phyloP scores from a whole-genome alignment of 2,888 invertebrate genomes.

The Ceramica pisi region DNA sequence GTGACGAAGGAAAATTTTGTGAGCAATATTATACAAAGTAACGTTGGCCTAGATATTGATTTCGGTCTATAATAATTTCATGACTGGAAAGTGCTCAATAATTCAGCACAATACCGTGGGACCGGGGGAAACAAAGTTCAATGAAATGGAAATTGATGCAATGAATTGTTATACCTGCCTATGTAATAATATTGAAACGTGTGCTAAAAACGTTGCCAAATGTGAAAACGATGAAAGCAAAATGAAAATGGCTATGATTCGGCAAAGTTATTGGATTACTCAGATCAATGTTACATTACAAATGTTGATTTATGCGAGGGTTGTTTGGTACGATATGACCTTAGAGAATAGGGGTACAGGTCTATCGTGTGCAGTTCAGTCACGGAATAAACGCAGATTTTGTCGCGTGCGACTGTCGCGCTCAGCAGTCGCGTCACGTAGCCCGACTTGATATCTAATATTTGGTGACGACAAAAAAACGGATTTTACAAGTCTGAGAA shows the following conservation, averaged over 20 bases:
- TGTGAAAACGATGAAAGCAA: constrained; percentile 34
- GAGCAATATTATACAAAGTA: constrained; percentile 31
- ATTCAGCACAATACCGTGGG: constrained; percentile 40
- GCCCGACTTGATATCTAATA: constrained; percentile 77
- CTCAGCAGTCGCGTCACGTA: constrained; percentile 73
- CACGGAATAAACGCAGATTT: constrained; percentile 70
- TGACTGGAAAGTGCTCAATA: constrained; percentile 44
- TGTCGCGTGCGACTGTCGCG: constrained; percentile 61
- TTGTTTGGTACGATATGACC: constrained; percentile 56
- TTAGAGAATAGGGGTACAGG: constrained; percentile 58
- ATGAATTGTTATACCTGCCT: constrained; percentile 34
- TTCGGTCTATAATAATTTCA: constrained; percentile 37
- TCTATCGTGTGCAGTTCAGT: constrained; percentile 59
- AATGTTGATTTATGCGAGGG: constrained; percentile 42
- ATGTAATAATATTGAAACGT: constrained; percentile 40
- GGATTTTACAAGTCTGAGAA: constrained; percentile 71
- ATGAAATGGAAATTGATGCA: constrained; percentile 54
- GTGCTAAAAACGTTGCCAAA: constrained; percentile 41
- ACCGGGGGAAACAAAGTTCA: constrained; percentile 42
- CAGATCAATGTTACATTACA: constrained; percentile 40
- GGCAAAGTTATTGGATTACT: constrained; percentile 40
- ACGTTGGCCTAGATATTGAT: constrained; percentile 31
- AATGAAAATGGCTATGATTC: constrained; percentile 42
- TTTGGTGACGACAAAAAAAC: constrained; percentile 76
- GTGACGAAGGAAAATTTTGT: constrained; percentile 27